A percentile compares a stretch with the other conserved stretches of the same genome.
phyloP scores from a whole-genome alignment of 1,140 invertebrate species.

The Aphaenogaster rudis region DNA sequence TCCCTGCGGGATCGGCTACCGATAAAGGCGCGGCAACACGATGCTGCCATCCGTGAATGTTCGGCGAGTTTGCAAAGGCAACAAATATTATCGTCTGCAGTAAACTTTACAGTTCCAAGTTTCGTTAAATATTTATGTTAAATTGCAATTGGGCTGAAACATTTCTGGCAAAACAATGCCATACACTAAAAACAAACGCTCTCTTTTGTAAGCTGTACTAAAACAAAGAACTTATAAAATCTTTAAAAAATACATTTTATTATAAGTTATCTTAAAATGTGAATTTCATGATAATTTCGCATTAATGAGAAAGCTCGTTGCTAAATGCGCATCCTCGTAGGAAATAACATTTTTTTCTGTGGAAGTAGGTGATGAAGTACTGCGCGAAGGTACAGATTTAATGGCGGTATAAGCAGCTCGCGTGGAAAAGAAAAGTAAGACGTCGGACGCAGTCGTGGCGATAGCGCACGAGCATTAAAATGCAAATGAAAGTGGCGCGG shows the following conservation, averaged over 20 bases:
- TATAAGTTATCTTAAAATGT: not conserved
- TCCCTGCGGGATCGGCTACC: conserved; percentile 36
- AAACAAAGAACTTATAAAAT: not conserved
- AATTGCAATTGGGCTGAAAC: too few relatives aligned
- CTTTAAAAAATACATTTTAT: not conserved
- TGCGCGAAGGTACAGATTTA: not conserved
- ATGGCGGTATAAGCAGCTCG: conserved; percentile 22
- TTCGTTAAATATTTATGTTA: not conserved
- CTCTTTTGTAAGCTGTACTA: not conserved
- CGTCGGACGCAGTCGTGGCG: not conserved
- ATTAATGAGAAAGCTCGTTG: not conserved
- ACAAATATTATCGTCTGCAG: conserved; percentile 38
- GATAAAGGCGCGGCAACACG: conserved; percentile 26
- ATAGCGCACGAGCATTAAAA: conserved; percentile 64
- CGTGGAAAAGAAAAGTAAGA: conserved; percentile 21
- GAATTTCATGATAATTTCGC: not conserved
- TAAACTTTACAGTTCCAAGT: not conserved
- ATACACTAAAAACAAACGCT: not conserved
- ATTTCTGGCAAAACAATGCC: not conserved
- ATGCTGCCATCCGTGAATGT: conserved; percentile 65
- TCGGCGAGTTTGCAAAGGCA: conserved; percentile 4
- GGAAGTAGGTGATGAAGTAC: not conserved
- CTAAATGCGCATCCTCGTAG: not conserved
- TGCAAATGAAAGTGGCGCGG: conserved; percentile 62
- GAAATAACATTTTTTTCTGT: not conserved